Evolutionary conservation across 1,140 invertebrate species (phyloP), one percentile per base, ranked within the genome.

Genomic region (Venturia canescens): DNA sequence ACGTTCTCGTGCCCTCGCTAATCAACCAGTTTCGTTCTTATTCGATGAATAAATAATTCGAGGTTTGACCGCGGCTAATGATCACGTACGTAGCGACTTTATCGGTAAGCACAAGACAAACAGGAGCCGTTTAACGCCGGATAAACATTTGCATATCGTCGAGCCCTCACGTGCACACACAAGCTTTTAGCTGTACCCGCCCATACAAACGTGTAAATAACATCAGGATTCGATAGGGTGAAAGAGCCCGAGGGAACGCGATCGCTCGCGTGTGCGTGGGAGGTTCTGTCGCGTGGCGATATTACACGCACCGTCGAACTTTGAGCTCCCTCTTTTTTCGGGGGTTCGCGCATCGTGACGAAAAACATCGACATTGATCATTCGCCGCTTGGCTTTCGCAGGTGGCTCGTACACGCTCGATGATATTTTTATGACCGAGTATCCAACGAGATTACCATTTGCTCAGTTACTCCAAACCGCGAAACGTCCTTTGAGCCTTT

Each of bases 131-230:
- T 87, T 87, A 83, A 80, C 60, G 76, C 26, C 71, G 80, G 79
- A 81, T 83, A 87, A 88, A 86, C 78, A 85, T 88, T 88, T 86
- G 79, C 85, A 85, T 86, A 85, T 69, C 76, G 69, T 72, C 60
- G 57, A 27, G 15, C 31, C 57, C 11, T 31, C 23, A 69, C 66
- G 44, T 79, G 34, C 66, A 69, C 5, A 69, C 60, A n/a, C 2
- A 23, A 66, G 4, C 0, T 66, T 13, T 66, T 6, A 26, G 16
- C 27, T 31, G 3, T 31, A 29, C 16, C 9, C n/a, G n/a, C 31
- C 16, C 29, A 69, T 69, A 69, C 31, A 60, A n/a, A 18, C 31
- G 31, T 26, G 48, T 27, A 76, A 27, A 66, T 67, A 78, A 15
- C 13, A 26, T 26, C 27, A 23, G 1, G 23, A 26, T 63, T 63